Base-by-base conservation (phyloP, 2,113 vertebrate genomes). In the Calidris pugnax region DNA sequence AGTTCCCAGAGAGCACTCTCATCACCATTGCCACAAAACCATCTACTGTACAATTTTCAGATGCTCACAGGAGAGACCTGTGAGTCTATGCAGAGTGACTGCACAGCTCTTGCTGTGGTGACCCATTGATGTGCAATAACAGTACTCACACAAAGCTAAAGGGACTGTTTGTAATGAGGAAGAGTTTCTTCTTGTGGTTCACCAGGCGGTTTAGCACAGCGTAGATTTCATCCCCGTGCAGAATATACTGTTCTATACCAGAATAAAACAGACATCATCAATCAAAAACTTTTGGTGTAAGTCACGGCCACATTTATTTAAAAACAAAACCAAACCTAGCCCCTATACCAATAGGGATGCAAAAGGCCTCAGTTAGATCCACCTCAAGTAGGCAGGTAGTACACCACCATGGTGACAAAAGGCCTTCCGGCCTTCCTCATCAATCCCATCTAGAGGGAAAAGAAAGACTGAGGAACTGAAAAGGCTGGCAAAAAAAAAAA, bases 151-250 rank as follows among this genome's bases (percentile, higher is more conserved):
- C 98, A 60, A 99, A 99, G 82, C 98, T 98, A 41, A 98, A 99
- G 53, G 98, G 98, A 35, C 98, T 99, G 89, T 99, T 99, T 81
- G 98, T 99, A 84, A 99, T 99, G 84, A 99, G 98, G 95, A 99
- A 99, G 28, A 99, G 98, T 67, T 98, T 98, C 78, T 99, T 99
- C 83, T 98, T 97, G 33, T 98, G 98, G 79, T 97, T 97, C 76
- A 98, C 98, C 89, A 99, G 95, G 53, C 98, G 97, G 94, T 97
- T 98, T 53, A 99, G 95, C 72, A 98, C 98, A 4, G 98, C 98
- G 1, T 98, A 98, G 1, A 98, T 98, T 85, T 99, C 98, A 7
- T 99, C 98, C 30, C 98, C 98, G 0, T 96, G 98, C 74, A 98
- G 97, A 90, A 99, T 98, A 41, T 98, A 98, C 73, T 97, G 97